These are phyloP conservation scores for Corythornis cristatus DNA, from an alignment of 2,113 vertebrate genomes.

Conservation along the genomic window DNA sequence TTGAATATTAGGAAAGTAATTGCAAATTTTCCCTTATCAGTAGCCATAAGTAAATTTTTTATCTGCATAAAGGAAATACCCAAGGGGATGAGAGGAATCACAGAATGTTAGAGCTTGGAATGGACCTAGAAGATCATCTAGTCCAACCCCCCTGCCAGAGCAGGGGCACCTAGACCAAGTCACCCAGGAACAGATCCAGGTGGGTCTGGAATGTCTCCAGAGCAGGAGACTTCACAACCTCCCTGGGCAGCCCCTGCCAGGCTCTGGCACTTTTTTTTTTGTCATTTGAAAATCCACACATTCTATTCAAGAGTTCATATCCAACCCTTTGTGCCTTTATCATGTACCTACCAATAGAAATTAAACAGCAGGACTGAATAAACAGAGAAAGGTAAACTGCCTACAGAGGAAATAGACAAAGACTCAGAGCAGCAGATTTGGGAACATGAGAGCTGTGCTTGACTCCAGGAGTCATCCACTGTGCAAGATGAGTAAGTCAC, in stretches of 20 bases:
- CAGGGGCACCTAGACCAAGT: no score
- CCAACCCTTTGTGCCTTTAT: background rate
- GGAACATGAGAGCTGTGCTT: background rate
- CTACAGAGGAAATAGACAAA: background rate
- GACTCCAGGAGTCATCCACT: background rate
- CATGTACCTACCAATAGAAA: background rate
- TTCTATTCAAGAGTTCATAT: background rate
- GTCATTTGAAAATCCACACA: background rate
- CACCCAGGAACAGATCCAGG: no score
- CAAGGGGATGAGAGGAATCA: conserved; percentile 8
- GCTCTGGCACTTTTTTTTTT: no score
- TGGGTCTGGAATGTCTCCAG: no score
- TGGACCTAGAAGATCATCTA: no score
- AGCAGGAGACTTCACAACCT: no score
- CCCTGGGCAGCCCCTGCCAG: no score
- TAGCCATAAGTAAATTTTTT: background rate
- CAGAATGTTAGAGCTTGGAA: no score
- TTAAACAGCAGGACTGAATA: background rate
- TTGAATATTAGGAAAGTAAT: background rate
- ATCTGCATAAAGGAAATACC: conserved; percentile 38
- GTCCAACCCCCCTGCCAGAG: no score
- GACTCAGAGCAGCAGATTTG: background rate
- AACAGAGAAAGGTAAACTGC: background rate
- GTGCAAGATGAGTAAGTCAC: background rate
- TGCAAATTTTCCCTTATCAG: background rate